A percentile compares a stretch with the other conserved stretches of the same genome.
Evolutionary conservation across 1,140 invertebrate genomes (phyloP).

Genomic region (Kradibia gibbosae): DNA sequence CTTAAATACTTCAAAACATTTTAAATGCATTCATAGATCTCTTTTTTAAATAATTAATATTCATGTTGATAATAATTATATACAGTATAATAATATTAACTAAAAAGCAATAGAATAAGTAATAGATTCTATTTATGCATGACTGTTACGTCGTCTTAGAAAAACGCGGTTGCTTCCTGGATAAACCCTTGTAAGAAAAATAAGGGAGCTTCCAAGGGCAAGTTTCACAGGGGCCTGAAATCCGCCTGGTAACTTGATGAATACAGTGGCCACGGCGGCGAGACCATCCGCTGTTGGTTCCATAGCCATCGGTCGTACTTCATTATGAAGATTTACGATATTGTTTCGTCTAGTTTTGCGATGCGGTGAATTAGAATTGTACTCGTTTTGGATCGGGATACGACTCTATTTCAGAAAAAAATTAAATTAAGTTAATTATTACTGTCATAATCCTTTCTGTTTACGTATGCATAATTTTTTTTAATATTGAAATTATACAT

Average conservation of each 20-base stretch:
- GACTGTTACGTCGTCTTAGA: slow-evolving; percentile 76
- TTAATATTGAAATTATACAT: too few species aligned
- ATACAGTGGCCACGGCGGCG: slow-evolving; percentile 90
- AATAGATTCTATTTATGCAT: slow-evolving; percentile 65
- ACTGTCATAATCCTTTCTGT: too few species aligned
- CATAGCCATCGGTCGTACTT: slow-evolving; percentile 88
- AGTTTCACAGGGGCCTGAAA: slow-evolving; percentile 80
- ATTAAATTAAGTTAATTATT: too few species aligned
- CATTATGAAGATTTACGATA: slow-evolving; percentile 71
- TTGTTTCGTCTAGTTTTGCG: slow-evolving; percentile 65
- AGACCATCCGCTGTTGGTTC: slow-evolving; percentile 91
- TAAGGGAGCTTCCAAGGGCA: slow-evolving; percentile 82
- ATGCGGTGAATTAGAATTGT: slow-evolving; percentile 67
- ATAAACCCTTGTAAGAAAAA: slow-evolving; percentile 78
- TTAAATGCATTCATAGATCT: too few species aligned
- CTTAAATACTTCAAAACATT: too few species aligned
- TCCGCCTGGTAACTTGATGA: slow-evolving; percentile 90
- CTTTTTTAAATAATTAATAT: too few species aligned
- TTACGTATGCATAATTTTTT: too few species aligned
- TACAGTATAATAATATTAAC: not conserved
- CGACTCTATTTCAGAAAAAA: slow-evolving; percentile 5
- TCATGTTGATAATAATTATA: not conserved
- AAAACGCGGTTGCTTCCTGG: slow-evolving; percentile 77
- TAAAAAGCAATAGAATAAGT: not conserved
- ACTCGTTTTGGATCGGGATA: slow-evolving; percentile 51